These are phyloP conservation scores for Phyllotreta striolata DNA, from an alignment of 2,888 invertebrate species.

Conservation along the genomic window DNA sequence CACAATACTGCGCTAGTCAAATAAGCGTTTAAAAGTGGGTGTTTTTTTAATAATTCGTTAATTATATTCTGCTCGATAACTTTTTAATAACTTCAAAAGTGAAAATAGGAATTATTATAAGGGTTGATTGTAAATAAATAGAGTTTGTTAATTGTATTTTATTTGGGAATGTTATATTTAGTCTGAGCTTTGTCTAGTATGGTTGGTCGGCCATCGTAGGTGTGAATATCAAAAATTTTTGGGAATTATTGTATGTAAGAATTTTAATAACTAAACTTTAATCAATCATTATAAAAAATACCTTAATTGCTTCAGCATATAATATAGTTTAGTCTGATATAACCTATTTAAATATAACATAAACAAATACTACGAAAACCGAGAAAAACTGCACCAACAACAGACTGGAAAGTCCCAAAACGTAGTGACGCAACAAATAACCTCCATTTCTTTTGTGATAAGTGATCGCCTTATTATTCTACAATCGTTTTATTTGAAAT, in stretches of 20 bases:
- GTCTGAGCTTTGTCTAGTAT: constrained; percentile 65
- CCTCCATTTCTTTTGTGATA: constrained; percentile 43
- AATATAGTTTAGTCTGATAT: constrained; percentile 45
- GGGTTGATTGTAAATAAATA: not conserved
- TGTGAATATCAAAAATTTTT: constrained; percentile 71
- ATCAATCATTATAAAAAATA: constrained; percentile 51
- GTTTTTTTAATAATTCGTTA: not conserved
- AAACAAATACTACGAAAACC: constrained; percentile 25
- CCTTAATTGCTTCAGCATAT: constrained; percentile 45
- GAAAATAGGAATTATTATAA: not conserved
- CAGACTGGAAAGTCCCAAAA: constrained; percentile 54
- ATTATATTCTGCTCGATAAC: constrained; percentile 5
- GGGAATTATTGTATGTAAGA: constrained; percentile 59
- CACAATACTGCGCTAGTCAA: constrained; percentile 4
- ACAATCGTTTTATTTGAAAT: constrained; percentile 36
- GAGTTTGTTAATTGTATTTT: not conserved
- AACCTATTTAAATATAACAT: constrained; percentile 42
- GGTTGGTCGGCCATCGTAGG: constrained; percentile 77
- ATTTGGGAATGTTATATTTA: constrained; percentile 17
- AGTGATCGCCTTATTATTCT: constrained; percentile 42
- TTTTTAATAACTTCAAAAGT: constrained; percentile 1
- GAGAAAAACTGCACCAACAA: constrained; percentile 44
- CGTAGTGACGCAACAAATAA: constrained; percentile 55
- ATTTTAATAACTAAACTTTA: constrained; percentile 54
- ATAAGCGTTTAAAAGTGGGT: constrained; percentile 4